A percentile compares a stretch with the other conserved stretches of the same genome.
These are phyloP conservation scores for Mesorhabditis sp. DNA, from an alignment of 2,888 invertebrate genomes.

Conservation along the genomic window DNA sequence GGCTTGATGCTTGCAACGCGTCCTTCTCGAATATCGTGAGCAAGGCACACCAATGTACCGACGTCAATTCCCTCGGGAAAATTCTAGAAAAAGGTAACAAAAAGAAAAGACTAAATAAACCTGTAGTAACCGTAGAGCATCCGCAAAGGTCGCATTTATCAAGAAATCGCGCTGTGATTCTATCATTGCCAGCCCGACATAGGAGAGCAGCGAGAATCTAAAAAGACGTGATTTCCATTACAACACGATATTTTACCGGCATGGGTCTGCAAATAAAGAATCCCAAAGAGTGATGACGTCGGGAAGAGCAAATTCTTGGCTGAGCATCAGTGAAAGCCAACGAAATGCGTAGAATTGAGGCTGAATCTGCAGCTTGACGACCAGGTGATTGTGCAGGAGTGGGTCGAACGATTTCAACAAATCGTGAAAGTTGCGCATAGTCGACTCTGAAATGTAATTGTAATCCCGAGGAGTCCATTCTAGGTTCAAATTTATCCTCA, in stretches of 20 bases:
- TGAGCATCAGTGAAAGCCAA: slow-evolving; percentile 88
- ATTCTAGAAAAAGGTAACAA: background rate
- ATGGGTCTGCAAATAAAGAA: slow-evolving; percentile 82
- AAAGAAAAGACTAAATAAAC: slow-evolving; percentile 56
- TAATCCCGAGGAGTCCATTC: background rate
- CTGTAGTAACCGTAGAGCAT: slow-evolving; percentile 87
- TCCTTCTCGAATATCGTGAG: slow-evolving; percentile 5
- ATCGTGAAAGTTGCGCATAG: slow-evolving; percentile 78
- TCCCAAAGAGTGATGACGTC: slow-evolving; percentile 98
- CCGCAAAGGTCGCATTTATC: slow-evolving; percentile 82
- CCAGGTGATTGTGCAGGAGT: slow-evolving; percentile 74
- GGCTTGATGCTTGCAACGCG: background rate
- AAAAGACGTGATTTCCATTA: slow-evolving; percentile 5
- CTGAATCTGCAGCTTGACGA: slow-evolving; percentile 75
- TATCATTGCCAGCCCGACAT: slow-evolving; percentile 95
- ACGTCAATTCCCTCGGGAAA: slow-evolving; percentile 6
- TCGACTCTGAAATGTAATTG: slow-evolving; percentile 54
- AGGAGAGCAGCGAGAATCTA: slow-evolving; percentile 79
- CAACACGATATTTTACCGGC: slow-evolving; percentile 62
- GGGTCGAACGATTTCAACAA: slow-evolving; percentile 76
- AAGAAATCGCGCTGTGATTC: slow-evolving; percentile 84
- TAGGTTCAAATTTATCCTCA: background rate
- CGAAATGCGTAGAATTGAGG: slow-evolving; percentile 73
- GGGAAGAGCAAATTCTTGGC: slow-evolving; percentile 94
- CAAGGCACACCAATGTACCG: background rate